These are phyloP conservation scores for Meandrusa payeni DNA, from an alignment of 2,888 invertebrate genomes.

Conservation along the genomic window DNA sequence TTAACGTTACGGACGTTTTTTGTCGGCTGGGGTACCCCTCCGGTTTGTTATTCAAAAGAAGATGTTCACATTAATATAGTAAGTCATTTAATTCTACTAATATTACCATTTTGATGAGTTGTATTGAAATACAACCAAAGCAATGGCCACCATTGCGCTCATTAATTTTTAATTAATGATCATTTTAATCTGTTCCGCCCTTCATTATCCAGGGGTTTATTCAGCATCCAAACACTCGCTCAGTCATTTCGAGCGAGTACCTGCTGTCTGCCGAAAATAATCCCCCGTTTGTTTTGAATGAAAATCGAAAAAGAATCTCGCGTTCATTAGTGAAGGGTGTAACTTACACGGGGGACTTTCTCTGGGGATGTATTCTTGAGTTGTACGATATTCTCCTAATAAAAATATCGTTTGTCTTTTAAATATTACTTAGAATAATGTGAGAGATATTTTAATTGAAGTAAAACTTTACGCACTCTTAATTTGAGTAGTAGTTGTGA, in stretches of 20 bases:
- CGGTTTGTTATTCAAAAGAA: no score
- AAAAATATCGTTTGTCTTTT: no score
- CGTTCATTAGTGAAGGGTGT: slow-evolving; percentile 75
- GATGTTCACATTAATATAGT: no score
- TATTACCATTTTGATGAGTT: not conserved
- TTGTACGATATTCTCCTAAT: slow-evolving; percentile 24
- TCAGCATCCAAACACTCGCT: slow-evolving; percentile 12
- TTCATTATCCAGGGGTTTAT: slow-evolving; percentile 21
- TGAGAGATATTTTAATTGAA: no score
- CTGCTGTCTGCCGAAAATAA: slow-evolving; percentile 66
- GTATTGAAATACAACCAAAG: not conserved
- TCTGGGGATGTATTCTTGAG: slow-evolving; percentile 41
- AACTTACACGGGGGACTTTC: slow-evolving; percentile 60
- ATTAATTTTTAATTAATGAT: slow-evolving; percentile 24
- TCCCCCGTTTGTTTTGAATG: slow-evolving; percentile 60
- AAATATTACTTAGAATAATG: no score
- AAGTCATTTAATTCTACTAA: no score
- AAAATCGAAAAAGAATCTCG: slow-evolving; percentile 76
- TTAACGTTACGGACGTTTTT: no score
- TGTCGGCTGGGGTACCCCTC: no score
- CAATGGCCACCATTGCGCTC: slow-evolving; percentile 5
- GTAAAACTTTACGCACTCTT: no score
- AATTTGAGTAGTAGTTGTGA: no score
- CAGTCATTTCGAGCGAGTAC: slow-evolving; percentile 34
- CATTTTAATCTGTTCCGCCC: slow-evolving; percentile 17